Evolutionary conservation across 2,113 vertebrate genomes (phyloP), one percentile per base, ranked within the genome.

Genomic region (Ibidorhyncha struthersii): DNA sequence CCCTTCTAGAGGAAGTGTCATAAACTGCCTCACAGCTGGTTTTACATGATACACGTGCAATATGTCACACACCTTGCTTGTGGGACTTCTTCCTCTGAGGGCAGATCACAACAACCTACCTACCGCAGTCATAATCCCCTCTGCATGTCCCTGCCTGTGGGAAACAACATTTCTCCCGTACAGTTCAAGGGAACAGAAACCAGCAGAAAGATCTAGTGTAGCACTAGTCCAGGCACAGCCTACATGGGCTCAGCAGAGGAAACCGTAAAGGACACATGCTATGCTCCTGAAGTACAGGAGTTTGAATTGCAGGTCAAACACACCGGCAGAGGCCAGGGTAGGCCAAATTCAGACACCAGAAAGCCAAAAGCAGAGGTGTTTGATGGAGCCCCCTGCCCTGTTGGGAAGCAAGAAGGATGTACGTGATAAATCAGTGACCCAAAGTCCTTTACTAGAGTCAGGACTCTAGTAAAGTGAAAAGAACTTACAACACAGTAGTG

Each of bases 271-370:
- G 76, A 73, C 70, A 34, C 52, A 80, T n/a, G 41, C 36, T 72
- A 67, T 72, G 53, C 40, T 76, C 58, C 79, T 94, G 52, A 92
- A 91, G 55, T 21, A 86, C 19, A 69, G 27, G 9, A 91, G 30
- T 32, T 86, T 93, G 92, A 79, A 83, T 86, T 76, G 58, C 11
- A 78, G 76, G 82, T 89, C 88, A 93, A 56, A 90, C 23, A 34
- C 22, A 12, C 47, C 67, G 40, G 25, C 1, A n/a, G 77, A 95
- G 74, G 76, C 61, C 67, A 77, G 0, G 0, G 40, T 56, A 90
- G 74, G 53, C 80, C 63, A 89, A 83, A 89, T 81, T 72, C 74
- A 86, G 43, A 89, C 13, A 85, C n/a, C 20, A 63, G 30, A 61
- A 71, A 89, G 58, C 36, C 55, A 78, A 86, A 96, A 93, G 50